Evolutionary conservation across 2,888 invertebrate genomes (phyloP).

Genomic region (Diarsia rubi): DNA sequence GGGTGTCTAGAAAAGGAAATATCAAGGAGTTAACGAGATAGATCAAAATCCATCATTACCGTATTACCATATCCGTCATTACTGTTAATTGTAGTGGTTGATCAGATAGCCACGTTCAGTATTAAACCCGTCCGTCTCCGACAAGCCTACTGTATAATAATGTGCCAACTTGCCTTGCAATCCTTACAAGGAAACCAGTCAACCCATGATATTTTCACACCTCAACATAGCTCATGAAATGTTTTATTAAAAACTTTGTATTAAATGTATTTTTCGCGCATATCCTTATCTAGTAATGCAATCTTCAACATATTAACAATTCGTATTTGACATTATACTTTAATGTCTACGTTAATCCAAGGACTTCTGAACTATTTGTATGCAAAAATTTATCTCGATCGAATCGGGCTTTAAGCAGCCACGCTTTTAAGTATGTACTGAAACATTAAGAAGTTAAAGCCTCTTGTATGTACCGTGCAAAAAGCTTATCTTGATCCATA

Average conservation of each 20-base stretch:
- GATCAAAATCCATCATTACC: conserved; percentile 40
- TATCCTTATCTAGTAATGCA: conserved; percentile 31
- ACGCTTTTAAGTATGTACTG: conserved; percentile 51
- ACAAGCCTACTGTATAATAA: conserved; percentile 31
- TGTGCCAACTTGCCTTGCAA: conserved; percentile 18
- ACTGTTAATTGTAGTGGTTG: conserved; percentile 51
- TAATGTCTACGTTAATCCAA: conserved; percentile 29
- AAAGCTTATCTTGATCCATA: conserved; percentile 50
- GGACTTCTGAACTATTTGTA: conserved; percentile 52
- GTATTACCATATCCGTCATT: conserved; percentile 54
- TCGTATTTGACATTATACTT: conserved; percentile 39
- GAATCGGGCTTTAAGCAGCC: conserved; percentile 45
- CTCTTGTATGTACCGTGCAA: conserved; percentile 21
- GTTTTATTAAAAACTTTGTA: conserved; percentile 38
- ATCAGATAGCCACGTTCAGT: conserved; percentile 43
- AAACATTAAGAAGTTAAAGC: conserved; percentile 53
- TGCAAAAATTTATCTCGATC: conserved; percentile 55
- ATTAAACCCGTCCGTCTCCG: conserved; percentile 31
- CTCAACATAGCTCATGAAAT: conserved; percentile 40
- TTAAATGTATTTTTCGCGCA: conserved; percentile 33
- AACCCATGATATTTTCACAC: conserved; percentile 38
- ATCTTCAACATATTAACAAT: conserved; percentile 38
- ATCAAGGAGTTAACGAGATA: conserved; percentile 16
- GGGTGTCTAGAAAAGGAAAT: conserved; percentile 19
- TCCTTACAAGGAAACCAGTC: conserved; percentile 52